These are phyloP conservation scores for Pharmacophagus antenor DNA, from an alignment of 2,888 invertebrate genomes.

Conservation along the genomic window DNA sequence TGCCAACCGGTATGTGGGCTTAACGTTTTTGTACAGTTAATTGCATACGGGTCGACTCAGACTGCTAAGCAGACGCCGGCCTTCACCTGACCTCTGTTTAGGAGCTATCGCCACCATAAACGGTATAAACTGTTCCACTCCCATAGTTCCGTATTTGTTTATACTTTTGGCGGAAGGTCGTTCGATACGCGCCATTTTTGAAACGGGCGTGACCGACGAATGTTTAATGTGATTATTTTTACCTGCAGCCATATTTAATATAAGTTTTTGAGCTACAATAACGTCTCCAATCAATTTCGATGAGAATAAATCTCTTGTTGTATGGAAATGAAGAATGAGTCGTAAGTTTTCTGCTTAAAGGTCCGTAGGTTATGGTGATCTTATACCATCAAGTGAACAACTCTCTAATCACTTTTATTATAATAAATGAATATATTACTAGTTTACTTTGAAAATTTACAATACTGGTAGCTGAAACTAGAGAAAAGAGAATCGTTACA, in stretches of 20 bases:
- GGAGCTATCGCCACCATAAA: conserved; percentile 40
- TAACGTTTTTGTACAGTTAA: conserved; percentile 27
- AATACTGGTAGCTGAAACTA: too few relatives aligned
- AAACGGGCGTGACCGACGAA: conserved; percentile 12
- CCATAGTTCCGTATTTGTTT: conserved; percentile 39
- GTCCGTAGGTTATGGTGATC: too few relatives aligned
- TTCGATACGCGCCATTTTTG: conserved; percentile 3
- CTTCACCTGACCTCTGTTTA: conserved; percentile 46
- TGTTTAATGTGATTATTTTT: not conserved
- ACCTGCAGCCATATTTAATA: not conserved
- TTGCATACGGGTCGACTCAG: conserved; percentile 46
- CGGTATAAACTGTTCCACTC: conserved; percentile 42
- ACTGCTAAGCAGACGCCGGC: conserved; percentile 44
- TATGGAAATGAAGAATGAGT: too few relatives aligned
- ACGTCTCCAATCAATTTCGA: not conserved
- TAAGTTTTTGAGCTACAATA: not conserved
- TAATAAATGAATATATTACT: too few relatives aligned
- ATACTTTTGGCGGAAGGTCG: conserved; percentile 38
- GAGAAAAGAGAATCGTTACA: too few relatives aligned
- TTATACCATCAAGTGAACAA: too few relatives aligned
- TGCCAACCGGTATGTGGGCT: conserved; percentile 25
- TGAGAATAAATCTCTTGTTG: too few relatives aligned
- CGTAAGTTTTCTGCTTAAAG: too few relatives aligned
- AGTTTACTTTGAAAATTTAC: too few relatives aligned
- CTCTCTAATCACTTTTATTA: too few relatives aligned